Evolutionary conservation across 2,797 vertebrate genomes (phyloP), one percentile per base, ranked within the genome.

Genomic region (Lacerta agilis): DNA sequence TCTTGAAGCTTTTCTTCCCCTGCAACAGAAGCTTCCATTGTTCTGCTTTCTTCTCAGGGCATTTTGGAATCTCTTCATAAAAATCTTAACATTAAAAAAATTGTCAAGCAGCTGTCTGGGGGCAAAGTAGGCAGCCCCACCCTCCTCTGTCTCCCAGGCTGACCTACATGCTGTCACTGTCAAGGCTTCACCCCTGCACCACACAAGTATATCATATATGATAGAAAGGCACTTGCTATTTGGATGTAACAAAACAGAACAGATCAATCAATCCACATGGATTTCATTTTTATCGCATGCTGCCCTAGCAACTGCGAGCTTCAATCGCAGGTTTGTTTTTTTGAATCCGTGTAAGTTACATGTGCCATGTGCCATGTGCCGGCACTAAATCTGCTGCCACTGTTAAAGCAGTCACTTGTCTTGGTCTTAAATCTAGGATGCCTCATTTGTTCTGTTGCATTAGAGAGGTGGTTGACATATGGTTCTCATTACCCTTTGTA

Each of bases 181-280:
- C 25, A 41, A 15, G 61, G 17, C 27, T 66, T 43, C n/a, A 84
- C 6, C 33, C 11, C 8, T 55, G 49, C 49, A 15, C 41, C 25
- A 61, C 10, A 6, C 64, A 55, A 49, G 18, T 55, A n/a, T 7
- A 25, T 3, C 10, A 43, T 61, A 61, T 61, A 23, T 73, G 77
- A 88, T 89, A 82, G 49, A 55, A 49, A 90, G 83, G 71, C 89
- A 78, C 64, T 84, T 93, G 38, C 87, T 80, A 83, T 87, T 90
- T 80, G 86, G 66, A 88, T 88, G 90, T 94, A 90, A 89, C 91
- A 89, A 78, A 49, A 89, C 77, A 89, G 6, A 90, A 80, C 91
- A 92, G 80, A 78, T 85, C 90, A 15, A 43, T 83, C 84, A 82
- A 90, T 69, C 66, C 92, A 90, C 83, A 90, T 93, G 85, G 87